Conservation (phyloP, 2,797 vertebrate genomes). For the Lacerta agilis region DNA sequence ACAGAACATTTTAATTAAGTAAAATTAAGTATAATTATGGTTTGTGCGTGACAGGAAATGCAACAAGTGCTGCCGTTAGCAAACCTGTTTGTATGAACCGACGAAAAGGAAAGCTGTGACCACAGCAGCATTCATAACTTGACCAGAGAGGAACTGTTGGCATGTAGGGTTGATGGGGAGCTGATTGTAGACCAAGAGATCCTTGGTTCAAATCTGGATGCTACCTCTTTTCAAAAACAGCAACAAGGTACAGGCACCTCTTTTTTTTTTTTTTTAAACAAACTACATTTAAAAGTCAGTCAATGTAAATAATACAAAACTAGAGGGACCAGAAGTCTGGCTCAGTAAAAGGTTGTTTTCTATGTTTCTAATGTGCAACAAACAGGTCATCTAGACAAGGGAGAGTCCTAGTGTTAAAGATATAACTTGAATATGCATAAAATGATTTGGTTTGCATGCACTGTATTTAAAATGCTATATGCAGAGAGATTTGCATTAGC, state of each 20-base stretch:
- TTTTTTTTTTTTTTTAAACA: no score
- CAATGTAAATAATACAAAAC: no score
- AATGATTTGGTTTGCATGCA: no score
- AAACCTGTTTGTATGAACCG: neutral
- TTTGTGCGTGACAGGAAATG: conserved; percentile 10
- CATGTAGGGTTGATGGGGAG: neutral
- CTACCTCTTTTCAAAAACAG: neutral
- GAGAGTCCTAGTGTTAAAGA: no score
- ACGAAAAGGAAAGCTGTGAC: neutral
- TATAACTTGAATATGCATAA: no score
- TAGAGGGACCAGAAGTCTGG: no score
- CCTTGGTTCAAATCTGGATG: neutral
- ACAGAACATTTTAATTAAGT: conserved; percentile 28
- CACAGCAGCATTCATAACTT: neutral
- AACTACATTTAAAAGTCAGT: neutral
- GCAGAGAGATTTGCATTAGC: no score
- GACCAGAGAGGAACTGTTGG: neutral
- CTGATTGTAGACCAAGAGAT: neutral
- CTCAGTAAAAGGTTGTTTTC: no score
- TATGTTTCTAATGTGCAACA: no score
- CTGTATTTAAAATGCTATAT: no score
- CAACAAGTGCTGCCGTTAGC: neutral
- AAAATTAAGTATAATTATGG: conserved; percentile 19
- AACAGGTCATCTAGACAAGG: no score
- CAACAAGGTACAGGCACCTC: neutral